Evolutionary conservation across 30 jellyfish, hydroid and myxozoan species (phyloP).

Genomic region (Morbakka virulenta): DNA sequence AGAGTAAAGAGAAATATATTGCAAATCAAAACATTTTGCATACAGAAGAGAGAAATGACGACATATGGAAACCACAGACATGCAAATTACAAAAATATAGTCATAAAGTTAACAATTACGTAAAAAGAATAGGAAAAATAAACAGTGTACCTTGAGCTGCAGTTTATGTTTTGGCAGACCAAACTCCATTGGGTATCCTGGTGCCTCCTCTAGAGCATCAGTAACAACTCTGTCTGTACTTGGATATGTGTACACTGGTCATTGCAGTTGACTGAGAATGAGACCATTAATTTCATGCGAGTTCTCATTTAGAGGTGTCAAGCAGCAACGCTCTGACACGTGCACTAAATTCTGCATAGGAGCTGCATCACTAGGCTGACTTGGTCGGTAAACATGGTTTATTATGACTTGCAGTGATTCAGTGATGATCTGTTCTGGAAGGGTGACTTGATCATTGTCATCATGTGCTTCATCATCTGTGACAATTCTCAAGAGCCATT

Average conservation of each 20-base stretch:
- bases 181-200: constrained; percentile 20
- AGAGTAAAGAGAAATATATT: too few relatives aligned
- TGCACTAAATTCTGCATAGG: too few relatives aligned
- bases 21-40: too few relatives aligned
- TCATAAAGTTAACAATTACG: too few relatives aligned
- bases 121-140: too few relatives aligned
- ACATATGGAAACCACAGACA: too few relatives aligned
- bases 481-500: constrained; percentile 39
- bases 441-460: constrained; percentile 21
- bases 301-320: constrained; percentile 28
- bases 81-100: too few relatives aligned
- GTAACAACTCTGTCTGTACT: constrained; percentile 30
- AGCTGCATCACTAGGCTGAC: too few relatives aligned
- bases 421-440: constrained; percentile 5
- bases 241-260: not conserved
- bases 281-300: constrained; percentile 13
- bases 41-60: too few relatives aligned
- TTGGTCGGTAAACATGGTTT: too few relatives aligned
- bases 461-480: constrained; percentile 27
- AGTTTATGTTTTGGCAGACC: constrained; percentile 14
- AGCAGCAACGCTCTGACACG: constrained; percentile 32
- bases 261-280: not conserved
- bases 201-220: constrained; percentile 10
- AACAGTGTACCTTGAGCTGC: not conserved
- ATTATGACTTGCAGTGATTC: not conserved